Evolutionary conservation across 1,140 invertebrate genomes (phyloP).

Genomic region (Bombus waltoni): DNA sequence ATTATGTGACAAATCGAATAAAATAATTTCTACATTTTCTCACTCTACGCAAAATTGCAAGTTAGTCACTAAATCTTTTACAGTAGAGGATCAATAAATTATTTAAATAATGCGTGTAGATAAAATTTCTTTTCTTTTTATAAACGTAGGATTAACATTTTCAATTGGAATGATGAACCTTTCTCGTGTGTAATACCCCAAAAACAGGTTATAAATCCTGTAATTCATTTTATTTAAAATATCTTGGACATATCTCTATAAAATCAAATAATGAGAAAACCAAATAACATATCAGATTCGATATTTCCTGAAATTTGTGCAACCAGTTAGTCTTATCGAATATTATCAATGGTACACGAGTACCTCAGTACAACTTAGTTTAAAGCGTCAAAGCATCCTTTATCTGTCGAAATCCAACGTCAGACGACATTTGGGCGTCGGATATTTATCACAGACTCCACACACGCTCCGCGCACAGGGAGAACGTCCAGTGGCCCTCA

Average conservation of each 20-base stretch:
- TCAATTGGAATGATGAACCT: too few relatives aligned
- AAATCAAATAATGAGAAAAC: background rate
- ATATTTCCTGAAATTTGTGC: background rate
- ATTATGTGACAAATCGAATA: too few relatives aligned
- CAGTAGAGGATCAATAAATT: too few relatives aligned
- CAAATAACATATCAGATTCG: too few relatives aligned
- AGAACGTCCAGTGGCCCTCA: constrained; percentile 57
- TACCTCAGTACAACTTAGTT: constrained; percentile 13
- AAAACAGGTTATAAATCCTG: too few relatives aligned
- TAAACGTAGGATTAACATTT: too few relatives aligned
- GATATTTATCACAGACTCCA: constrained; percentile 59
- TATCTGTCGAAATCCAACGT: constrained; percentile 51
- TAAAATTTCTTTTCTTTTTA: too few relatives aligned
- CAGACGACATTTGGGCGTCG: constrained; percentile 36
- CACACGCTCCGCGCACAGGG: constrained; percentile 9
- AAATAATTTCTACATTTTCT: too few relatives aligned
- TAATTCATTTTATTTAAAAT: background rate
- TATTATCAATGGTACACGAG: background rate
- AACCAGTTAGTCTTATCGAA: background rate
- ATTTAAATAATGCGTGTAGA: too few relatives aligned
- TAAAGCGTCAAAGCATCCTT: constrained; percentile 30
- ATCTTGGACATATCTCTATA: background rate
- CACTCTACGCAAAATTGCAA: too few relatives aligned
- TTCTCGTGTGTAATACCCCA: too few relatives aligned
- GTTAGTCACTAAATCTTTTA: too few relatives aligned